Conservation (phyloP, 2,888 invertebrate species). For the Drosophila birchii region DNA sequence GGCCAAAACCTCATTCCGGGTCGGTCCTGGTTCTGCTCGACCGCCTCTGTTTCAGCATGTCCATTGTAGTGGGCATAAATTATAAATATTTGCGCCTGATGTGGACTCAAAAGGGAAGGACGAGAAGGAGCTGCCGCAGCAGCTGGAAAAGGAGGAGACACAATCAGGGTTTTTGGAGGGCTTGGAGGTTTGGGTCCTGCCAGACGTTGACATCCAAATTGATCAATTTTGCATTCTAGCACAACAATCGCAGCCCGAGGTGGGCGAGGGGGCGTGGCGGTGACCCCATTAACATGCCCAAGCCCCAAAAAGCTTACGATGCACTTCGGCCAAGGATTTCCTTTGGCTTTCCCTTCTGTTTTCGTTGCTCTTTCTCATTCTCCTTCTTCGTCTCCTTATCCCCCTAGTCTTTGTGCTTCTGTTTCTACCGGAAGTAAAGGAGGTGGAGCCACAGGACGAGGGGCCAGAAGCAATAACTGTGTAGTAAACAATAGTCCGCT, state of each 20-base stretch:
- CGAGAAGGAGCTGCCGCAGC: neutral
- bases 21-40: neutral
- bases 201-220: slow-evolving; percentile 52
- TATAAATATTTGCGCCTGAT: slow-evolving; percentile 39
- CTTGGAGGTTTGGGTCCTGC: neutral
- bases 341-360: slow-evolving; percentile 8
- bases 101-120: neutral
- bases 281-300: slow-evolving; percentile 62
- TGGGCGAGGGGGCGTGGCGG: slow-evolving; percentile 6
- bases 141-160: neutral
- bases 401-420: neutral
- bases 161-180: neutral
- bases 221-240: slow-evolving; percentile 68
- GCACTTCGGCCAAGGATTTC: slow-evolving; percentile 37
- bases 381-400: neutral
- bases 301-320: slow-evolving; percentile 46
- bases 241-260: slow-evolving; percentile 52
- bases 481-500: slow-evolving; percentile 58
- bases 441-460: slow-evolving; percentile 5
- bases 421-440: neutral
- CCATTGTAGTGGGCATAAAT: slow-evolving; percentile 31
- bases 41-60: slow-evolving; percentile 1
- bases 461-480: slow-evolving; percentile 47
- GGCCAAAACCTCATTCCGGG: slow-evolving; percentile 10
- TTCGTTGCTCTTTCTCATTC: slow-evolving; percentile 1